These are phyloP conservation scores for Coturnix japonica DNA, from an alignment of 2,113 vertebrate species.

Conservation along the genomic window DNA sequence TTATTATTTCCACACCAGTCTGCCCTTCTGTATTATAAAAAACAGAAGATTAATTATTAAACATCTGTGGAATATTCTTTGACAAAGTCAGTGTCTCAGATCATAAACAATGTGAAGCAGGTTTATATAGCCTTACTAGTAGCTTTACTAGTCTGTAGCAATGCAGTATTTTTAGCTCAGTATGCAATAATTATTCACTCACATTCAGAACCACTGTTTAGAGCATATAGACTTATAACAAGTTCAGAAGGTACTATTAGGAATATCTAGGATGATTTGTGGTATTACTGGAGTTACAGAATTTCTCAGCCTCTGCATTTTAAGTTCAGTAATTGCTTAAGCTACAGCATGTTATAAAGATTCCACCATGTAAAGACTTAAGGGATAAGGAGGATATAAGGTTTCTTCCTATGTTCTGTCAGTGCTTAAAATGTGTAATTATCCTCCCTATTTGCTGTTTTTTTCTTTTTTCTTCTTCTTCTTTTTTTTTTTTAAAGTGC, in stretches of 20 bases:
- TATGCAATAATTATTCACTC: neutral
- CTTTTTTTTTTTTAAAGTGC: constrained; percentile 47
- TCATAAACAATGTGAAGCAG: neutral
- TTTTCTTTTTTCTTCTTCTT: constrained; percentile 39
- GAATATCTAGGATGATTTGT: neutral
- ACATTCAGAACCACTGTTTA: neutral
- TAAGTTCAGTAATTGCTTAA: neutral
- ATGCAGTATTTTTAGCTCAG: neutral
- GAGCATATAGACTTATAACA: neutral
- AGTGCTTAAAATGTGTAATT: constrained; percentile 66
- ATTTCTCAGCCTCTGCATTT: neutral
- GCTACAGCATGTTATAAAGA: neutral
- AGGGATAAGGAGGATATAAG: constrained; percentile 2
- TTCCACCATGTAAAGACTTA: neutral
- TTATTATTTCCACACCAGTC: neutral
- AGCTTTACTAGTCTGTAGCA: neutral
- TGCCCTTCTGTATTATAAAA: neutral
- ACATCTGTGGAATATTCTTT: constrained; percentile 13
- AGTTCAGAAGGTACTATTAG: neutral
- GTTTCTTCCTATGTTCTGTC: constrained; percentile 43
- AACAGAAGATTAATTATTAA: neutral
- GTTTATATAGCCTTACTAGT: neutral
- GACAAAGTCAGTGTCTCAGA: neutral
- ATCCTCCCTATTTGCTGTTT: constrained; percentile 48
- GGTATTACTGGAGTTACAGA: neutral